Conservation (phyloP, 2,888 invertebrate species). For the Synanthedon tipuliformis region DNA sequence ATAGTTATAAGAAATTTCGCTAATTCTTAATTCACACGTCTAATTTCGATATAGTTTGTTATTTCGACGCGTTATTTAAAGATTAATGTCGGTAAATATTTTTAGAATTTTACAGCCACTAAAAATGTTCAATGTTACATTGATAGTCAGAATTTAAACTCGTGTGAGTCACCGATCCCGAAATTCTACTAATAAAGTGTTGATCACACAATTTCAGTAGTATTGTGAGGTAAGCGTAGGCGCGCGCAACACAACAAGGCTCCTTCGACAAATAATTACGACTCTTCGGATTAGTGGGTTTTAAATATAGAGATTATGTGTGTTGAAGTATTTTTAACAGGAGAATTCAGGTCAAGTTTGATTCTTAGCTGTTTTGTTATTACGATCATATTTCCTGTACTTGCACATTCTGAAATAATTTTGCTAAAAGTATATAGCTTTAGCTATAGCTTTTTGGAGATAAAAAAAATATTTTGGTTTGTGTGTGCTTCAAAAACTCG, state of each 20-base stretch:
- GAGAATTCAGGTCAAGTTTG: conserved; percentile 27
- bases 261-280: conserved; percentile 46
- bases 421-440: too few relatives aligned
- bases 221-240: conserved; percentile 40
- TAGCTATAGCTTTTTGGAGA: too few relatives aligned
- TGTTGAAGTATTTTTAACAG: conserved; percentile 14
- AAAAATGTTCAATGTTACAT: conserved; percentile 39
- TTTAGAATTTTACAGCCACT: conserved; percentile 24
- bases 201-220: conserved; percentile 38
- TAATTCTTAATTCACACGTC: too few relatives aligned
- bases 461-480: too few relatives aligned
- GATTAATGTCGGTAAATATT: conserved; percentile 16
- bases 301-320: conserved; percentile 37
- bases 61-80: too few relatives aligned
- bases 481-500: too few relatives aligned
- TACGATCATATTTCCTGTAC: too few relatives aligned
- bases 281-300: conserved; percentile 35
- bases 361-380: neutral
- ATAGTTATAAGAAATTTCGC: too few relatives aligned
- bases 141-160: conserved; percentile 48
- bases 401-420: too few relatives aligned
- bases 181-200: conserved; percentile 25
- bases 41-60: too few relatives aligned
- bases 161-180: conserved; percentile 41
- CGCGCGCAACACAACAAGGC: conserved; percentile 54